Evolutionary conservation across 2,888 invertebrate species (phyloP), one percentile per base, ranked within the genome.

Genomic region (Toxonevra muliebris): DNA sequence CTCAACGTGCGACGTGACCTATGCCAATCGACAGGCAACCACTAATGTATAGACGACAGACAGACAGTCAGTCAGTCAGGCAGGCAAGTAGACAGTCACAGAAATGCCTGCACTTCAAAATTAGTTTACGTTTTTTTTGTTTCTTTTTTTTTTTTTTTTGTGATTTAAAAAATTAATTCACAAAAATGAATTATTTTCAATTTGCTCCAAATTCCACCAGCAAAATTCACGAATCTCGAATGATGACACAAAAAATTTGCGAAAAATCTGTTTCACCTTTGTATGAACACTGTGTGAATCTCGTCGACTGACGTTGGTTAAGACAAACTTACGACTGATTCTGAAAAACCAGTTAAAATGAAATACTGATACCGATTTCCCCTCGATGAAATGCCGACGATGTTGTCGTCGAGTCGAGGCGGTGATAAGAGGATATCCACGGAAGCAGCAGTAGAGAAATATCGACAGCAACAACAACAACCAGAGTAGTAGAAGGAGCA

Each of bases 291-390:
- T n/a, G 19, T 52, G 41, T 52, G 42, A 52, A 52, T 43, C 13
- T 15, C 45, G 53, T 58, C 62, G 67, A 70, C 80, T 78, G 75
- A 77, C 79, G 77, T 76, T 77, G 79, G 77, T 80, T 80, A 77
- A 76, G 77, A 77, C 77, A 78, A 76, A 81, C 78, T 76, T 75
- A 79, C 80, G 79, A 80, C 80, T 80, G 77, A 80, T 66, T 66
- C 60, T 43, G 60, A 60, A 53, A 65, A 61, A 41, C 53, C 66
- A 61, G 61, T 61, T 66, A 57, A 61, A 66, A 45, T 17, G 43
- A 54, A 60, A 41, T 30, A 15, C 19, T 52, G 65, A 52, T 42
- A 41, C 19, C 57, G 7, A 41, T 53, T 41, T 61, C 8, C 30
- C 41, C 15, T 30, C 1, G 17, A 43, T n/a, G 19, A 20, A 53